A percentile compares a stretch with the other conserved stretches of the same genome.
These are phyloP conservation scores for Indri indri DNA, from an alignment of 2,113 vertebrate genomes.

Conservation along the genomic window DNA sequence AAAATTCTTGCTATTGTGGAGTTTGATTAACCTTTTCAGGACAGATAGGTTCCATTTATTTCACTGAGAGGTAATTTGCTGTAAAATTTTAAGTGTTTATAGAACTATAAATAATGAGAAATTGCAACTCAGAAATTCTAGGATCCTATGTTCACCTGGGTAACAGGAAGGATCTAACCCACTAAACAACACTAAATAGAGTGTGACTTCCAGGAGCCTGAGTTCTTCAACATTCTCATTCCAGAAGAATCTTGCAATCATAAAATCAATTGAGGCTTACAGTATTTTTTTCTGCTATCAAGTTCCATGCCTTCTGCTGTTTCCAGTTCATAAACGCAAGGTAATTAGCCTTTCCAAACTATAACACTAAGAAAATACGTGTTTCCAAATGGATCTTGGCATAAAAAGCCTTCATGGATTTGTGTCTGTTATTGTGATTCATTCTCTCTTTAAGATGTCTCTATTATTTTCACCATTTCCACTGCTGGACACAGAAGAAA, in stretches of 20 bases:
- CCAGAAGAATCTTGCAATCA: not conserved
- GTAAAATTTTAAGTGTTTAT: not conserved
- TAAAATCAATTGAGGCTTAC: not conserved
- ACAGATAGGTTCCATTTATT: not conserved
- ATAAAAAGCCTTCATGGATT: not conserved
- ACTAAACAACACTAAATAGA: not conserved
- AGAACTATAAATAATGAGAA: not conserved
- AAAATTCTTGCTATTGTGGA: not conserved
- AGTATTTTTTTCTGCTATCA: not conserved
- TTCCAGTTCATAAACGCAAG: not conserved
- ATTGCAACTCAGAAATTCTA: not conserved
- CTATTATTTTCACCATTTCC: not conserved
- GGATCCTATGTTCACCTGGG: not conserved
- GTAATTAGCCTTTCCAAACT: not conserved
- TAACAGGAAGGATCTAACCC: not conserved
- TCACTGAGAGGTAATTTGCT: not conserved
- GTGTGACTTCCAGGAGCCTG: not conserved
- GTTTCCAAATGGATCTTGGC: not conserved
- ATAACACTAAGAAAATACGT: not conserved
- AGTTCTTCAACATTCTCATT: not conserved
- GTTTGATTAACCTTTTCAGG: conserved; percentile 15
- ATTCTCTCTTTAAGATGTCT: not conserved
- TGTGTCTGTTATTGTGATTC: not conserved
- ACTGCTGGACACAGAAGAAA: not conserved
- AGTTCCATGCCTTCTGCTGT: not conserved